Evolutionary conservation across 1,140 invertebrate species (phyloP).

Genomic region (Stegodyphus mimosarum): DNA sequence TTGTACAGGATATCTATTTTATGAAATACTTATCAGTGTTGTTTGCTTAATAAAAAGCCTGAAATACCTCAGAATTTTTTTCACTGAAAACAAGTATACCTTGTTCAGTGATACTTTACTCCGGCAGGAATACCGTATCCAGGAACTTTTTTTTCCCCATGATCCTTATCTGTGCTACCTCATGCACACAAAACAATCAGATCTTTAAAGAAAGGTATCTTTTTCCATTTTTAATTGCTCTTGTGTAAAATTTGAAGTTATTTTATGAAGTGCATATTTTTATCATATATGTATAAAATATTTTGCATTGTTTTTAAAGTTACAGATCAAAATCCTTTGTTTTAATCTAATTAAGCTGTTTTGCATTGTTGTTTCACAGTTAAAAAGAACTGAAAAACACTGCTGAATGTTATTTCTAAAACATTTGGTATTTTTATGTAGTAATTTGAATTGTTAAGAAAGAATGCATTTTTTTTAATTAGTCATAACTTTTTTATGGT

Average conservation of each 20-base stretch:
- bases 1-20: slow-evolving; percentile 5
- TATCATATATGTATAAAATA: too few relatives aligned
- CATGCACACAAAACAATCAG: slow-evolving; percentile 44
- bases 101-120: slow-evolving; percentile 14
- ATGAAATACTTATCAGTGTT: not conserved
- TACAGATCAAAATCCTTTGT: too few relatives aligned
- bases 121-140: too few relatives aligned
- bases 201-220: not conserved
- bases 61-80: slow-evolving; percentile 47
- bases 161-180: slow-evolving; percentile 30
- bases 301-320: too few relatives aligned
- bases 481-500: too few relatives aligned
- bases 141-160: not conserved
- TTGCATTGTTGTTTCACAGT: too few relatives aligned
- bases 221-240: not conserved
- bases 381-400: not conserved
- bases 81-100: slow-evolving; percentile 21
- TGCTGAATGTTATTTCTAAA: not conserved
- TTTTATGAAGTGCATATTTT: too few relatives aligned
- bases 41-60: not conserved
- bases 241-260: too few relatives aligned
- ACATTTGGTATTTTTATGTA: not conserved
- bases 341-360: too few relatives aligned
- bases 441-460: not conserved
- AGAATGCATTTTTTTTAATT: not conserved